Evolutionary conservation across 2,797 vertebrate species (phyloP).

Genomic region (Halcyon badia): DNA sequence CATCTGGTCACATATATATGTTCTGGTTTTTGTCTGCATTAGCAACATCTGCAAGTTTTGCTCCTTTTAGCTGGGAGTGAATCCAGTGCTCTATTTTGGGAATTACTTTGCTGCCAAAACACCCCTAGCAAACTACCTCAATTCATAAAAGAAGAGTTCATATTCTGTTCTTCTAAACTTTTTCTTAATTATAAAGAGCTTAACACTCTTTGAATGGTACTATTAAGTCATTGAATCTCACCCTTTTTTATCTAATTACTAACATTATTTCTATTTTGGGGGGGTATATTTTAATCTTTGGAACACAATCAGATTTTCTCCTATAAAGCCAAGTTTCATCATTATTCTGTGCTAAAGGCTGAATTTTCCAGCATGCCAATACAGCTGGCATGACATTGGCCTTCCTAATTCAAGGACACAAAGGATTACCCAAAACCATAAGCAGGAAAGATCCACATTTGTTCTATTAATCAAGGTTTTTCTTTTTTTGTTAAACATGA

Average conservation of each 20-base stretch:
- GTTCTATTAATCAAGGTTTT: conserved; percentile 18
- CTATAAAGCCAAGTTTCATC: conserved; percentile 50
- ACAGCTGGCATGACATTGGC: conserved; percentile 71
- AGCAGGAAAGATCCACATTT: conserved; percentile 21
- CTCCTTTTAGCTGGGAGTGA: conserved; percentile 61
- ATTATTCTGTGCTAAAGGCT: conserved; percentile 62
- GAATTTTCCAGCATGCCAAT: conserved; percentile 54
- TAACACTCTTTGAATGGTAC: conserved; percentile 62
- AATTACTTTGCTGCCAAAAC: conserved; percentile 64
- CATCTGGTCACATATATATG: conserved; percentile 26
- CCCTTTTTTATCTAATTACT: conserved; percentile 68
- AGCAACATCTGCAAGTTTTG: conserved; percentile 72
- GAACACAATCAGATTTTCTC: conserved; percentile 55
- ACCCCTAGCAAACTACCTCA: conserved; percentile 63
- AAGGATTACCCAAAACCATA: conserved; percentile 29
- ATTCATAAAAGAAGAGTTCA: conserved; percentile 56
- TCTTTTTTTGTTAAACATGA: background rate
- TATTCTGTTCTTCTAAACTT: conserved; percentile 62
- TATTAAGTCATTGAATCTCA: conserved; percentile 63
- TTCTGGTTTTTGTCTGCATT: conserved; percentile 2
- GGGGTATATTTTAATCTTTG: conserved; percentile 55
- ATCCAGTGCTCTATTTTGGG: conserved; percentile 66
- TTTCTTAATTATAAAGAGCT: conserved; percentile 64
- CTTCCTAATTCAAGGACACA: conserved; percentile 60
- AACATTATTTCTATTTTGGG: conserved; percentile 71